Percentiles rank a stretch among this genome's conserved stretches.
Evolutionary conservation across 2,888 invertebrate species (phyloP).

Genomic region (Periphyllus acericola): DNA sequence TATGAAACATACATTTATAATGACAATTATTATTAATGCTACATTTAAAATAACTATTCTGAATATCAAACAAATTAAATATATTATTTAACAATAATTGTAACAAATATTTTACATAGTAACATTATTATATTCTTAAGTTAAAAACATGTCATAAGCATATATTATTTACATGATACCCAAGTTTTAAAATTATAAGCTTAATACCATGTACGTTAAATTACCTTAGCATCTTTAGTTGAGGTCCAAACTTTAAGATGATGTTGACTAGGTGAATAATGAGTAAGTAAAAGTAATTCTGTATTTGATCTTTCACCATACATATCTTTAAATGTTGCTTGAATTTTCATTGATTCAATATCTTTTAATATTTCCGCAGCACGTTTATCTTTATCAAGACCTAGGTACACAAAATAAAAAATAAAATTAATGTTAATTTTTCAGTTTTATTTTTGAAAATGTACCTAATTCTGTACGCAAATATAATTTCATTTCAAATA

Average conservation of each 20-base stretch:
- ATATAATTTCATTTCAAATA: slow-evolving; percentile 87
- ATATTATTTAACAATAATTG: no score
- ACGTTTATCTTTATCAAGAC: slow-evolving; percentile 71
- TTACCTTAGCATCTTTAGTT: slow-evolving; percentile 80
- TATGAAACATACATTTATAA: slow-evolving; percentile 66
- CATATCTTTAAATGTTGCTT: slow-evolving; percentile 77
- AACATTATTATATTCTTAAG: no score
- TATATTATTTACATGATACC: no score
- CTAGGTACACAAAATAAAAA: slow-evolving; percentile 53
- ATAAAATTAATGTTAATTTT: neutral
- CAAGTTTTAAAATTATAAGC: no score
- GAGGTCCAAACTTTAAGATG: slow-evolving; percentile 88
- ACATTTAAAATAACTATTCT: neutral
- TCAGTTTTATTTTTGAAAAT: neutral
- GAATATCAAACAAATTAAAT: no score
- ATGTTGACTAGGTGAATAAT: slow-evolving; percentile 83
- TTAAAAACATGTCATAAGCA: no score
- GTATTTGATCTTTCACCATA: slow-evolving; percentile 75
- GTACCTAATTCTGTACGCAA: slow-evolving; percentile 74
- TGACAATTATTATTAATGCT: neutral
- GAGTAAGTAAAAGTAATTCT: slow-evolving; percentile 78
- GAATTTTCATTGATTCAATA: slow-evolving; percentile 75
- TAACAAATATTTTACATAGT: no score
- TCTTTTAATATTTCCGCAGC: slow-evolving; percentile 75
- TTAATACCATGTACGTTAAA: slow-evolving; percentile 10